Base-by-base conservation (phyloP, 1,140 invertebrate genomes). In the Chironomus tepperi region DNA sequence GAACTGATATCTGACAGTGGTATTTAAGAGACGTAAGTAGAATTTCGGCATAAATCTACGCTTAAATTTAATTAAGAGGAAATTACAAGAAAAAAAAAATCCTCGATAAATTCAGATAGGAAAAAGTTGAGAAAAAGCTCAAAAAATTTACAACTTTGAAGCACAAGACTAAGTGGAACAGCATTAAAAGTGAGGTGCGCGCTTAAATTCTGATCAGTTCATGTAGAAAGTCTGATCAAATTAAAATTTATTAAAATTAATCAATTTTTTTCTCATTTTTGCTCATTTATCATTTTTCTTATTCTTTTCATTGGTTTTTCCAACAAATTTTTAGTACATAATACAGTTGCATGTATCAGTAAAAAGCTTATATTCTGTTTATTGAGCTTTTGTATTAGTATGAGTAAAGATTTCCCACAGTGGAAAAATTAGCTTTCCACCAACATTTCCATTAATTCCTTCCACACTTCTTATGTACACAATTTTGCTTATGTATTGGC, bases 11-110 rank as follows among this genome's bases (percentile, higher is more conserved):
- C 65, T 70, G 65, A 18, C 18, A 19, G 65, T 70, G 16, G 9
- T 18, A 18, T 70, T 70, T 70, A 21, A 70, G 65, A 70, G 65
- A 70, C 65, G 65, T 70, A 70, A 70, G 65, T 70, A 70, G 19
- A 21, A 70, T 8, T 70, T 7, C 16, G n/a, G 16, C 19, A 7
- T 0, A 70, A 70, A 70, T 70, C 19, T 9, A 7, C 19, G 18
- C 10, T 7, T 70, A 8, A 70, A 19, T 1, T 10, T 19, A 15
- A 19, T 10, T 18, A 70, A 19, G 16, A 18, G 1, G 1, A 8
- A 12, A 19, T n/a, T 67, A 16, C 15, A 67, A 16, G 65, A 19
- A 67, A 18, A 16, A 70, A 8, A 18, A 12, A 70, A 70, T 21
- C 19, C 47, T n/a, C 12, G 47, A 70, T 21, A 70, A 70, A 18